Base-by-base conservation (phyloP, 2,888 invertebrate species). In the Cepaea hortensis region DNA sequence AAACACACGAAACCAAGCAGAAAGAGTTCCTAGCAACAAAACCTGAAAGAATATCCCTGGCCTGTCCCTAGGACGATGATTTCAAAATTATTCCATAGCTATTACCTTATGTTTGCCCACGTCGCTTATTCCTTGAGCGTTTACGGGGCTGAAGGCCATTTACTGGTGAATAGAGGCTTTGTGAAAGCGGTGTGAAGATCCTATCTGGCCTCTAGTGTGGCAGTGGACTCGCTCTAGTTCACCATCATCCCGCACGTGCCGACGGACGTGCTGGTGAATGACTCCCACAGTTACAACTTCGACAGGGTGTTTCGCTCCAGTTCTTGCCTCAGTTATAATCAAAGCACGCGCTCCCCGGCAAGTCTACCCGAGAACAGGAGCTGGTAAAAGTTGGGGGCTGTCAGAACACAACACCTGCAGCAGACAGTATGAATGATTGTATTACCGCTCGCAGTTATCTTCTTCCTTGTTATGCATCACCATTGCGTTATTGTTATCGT, bases 171-270 rank as follows among this genome's bases (percentile, higher is more conserved):
- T 79, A 79, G 79, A 79, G 23, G 13, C 79, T 62, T 35, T n/a
- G 13, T 79, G 79, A 79, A 61, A 35, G 62, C 61, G 3, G 62
- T 61, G 62, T 62, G 62, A 79, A 79, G 79, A 79, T 79, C 62
- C 79, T 79, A 79, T 79, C 79, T 79, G 23, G 55, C 61, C n/a
- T 55, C 55, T 55, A 61, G 79, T 79, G 79, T 79, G 79, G 61
- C 62, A 18, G 35, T 62, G 62, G 79, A 79, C 79, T 79, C 79
- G 79, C 62, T 79, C 62, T 62, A 62, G 62, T 79, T 62, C 62
- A 23, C 62, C 79, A 62, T 61, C 79, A 79, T 62, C 77, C 55
- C n/a, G 79, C 79, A 79, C 79, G 79, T 62, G 79, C 79, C 62
- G 62, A 62, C 79, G 61, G 62, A 62, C 35, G 79, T 35, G 62